phyloP scores from a whole-genome alignment of 2,113 vertebrate species.

The Oxyura jamaicensis region DNA sequence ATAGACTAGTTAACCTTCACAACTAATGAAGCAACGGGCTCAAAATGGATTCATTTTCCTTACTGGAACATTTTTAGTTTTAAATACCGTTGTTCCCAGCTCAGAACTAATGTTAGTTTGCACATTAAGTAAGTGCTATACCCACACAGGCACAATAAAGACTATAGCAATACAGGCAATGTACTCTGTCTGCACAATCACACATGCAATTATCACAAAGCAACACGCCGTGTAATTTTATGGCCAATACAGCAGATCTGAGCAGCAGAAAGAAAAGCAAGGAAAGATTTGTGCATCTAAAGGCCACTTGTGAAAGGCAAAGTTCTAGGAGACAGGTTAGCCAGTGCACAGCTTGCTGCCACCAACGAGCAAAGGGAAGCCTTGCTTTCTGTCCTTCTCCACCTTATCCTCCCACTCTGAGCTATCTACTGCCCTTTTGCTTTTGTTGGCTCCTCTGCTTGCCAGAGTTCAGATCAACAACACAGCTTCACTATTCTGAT shows the following conservation, averaged over 20 bases:
- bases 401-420: neutral
- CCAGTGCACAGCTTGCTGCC: neutral
- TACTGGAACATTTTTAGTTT: constrained; percentile 23
- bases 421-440: neutral
- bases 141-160: neutral
- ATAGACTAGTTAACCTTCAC: neutral
- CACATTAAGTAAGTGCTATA: neutral
- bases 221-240: neutral
- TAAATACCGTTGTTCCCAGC: neutral
- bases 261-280: neutral
- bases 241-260: neutral
- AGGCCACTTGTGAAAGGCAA: neutral
- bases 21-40: neutral
- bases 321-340: neutral
- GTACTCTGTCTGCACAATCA: neutral
- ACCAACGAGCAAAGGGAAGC: neutral
- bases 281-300: neutral
- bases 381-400: neutral
- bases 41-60: neutral
- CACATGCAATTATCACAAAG: neutral
- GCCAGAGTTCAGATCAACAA: neutral
- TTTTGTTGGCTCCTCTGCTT: neutral
- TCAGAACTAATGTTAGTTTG: neutral
- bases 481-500: neutral
- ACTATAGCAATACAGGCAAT: neutral